Base-by-base conservation (phyloP, 1,140 invertebrate species). In the Maniola jurtina region DNA sequence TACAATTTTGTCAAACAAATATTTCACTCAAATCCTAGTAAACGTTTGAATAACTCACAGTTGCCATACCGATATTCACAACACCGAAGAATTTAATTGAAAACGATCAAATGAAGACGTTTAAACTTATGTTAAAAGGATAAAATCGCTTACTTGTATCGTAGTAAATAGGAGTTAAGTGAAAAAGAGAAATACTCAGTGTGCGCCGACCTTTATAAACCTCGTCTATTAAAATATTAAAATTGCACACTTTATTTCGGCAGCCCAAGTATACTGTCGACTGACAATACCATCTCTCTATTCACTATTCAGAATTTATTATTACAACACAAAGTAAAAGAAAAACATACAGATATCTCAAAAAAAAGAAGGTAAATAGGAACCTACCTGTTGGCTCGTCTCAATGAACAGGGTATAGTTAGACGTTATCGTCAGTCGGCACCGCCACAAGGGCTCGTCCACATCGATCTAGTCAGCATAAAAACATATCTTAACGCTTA, bases 401-500 rank as follows among this genome's bases (percentile, higher is more conserved):
- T 25, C 25, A 25, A 25, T 25, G 25, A 25, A 25, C 25, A 25
- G 4, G 25, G 25, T 25, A 25, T 25, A 25, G 25, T 25, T 25
- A 25, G 25, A 38, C 6, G 38, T 35, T 48, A 56, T 50, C 14
- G 45, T 35, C 64, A 45, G 56, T 15, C 14, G 45, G n/a, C 10
- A 48, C 10, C 1, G 16, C 13, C 50, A 40, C 59, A 40, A 48
- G 66, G 69, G 50, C 68, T 70, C 69, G 61, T 47, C 42, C 65
- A 66, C 64, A 71, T 64, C 72, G 63, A 83, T 72, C 75, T 76
- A 83, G 66, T 78, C 77, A 83, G 80, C 85, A 81, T 75, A 85
- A 48, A 80, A 38, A 38, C 77, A 84, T 80, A 88, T 81, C 81
- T 83, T 75, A 85, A 83, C 79, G 67, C 81, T 89, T 89, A 89